These are phyloP conservation scores for human DNA, from an alignment of 2,113 vertebrate species.

Conservation along the genomic window GRCh38 chr5:37771501-37772000, in stretches of 20 bases:
- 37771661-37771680: constrained; percentile 54
- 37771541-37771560: background rate
- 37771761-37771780: constrained; percentile 34
- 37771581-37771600: constrained; percentile 43
- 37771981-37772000: background rate
- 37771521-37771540: background rate
- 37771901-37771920: constrained; percentile 62
- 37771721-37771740: background rate
- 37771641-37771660: constrained; percentile 68
- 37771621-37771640: background rate
- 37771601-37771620: constrained; percentile 38
- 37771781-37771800: background rate
- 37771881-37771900: constrained; percentile 46
- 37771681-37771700: constrained; percentile 52
- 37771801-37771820: constrained; percentile 58
- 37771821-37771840: constrained; percentile 67
- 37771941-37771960: constrained; percentile 37
- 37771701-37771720: constrained; percentile 32
- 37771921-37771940: constrained; percentile 56
- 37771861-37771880: constrained; percentile 37
- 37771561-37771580: background rate
- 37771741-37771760: constrained; percentile 40
- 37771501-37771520: constrained; percentile 34
- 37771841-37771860: constrained; percentile 65
- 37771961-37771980: constrained; percentile 53